Conservation (phyloP, 1,140 invertebrate species). For the Ips nitidus region DNA sequence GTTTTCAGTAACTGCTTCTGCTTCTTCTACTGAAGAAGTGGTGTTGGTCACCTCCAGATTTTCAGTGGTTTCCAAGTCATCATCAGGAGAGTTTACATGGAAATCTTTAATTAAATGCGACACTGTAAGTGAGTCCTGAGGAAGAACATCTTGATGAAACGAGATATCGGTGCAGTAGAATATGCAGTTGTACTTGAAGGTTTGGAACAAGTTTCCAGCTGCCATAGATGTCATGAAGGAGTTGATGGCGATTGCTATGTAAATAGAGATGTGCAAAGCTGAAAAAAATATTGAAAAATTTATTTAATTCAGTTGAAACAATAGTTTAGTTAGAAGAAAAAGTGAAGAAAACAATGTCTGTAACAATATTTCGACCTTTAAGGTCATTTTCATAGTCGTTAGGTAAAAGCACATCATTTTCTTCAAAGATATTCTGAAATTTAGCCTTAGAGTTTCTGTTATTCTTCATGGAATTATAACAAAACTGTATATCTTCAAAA, state of each 20-base stretch:
- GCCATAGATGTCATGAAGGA: constrained; percentile 28
- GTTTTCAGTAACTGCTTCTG: background rate
- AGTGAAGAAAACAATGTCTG: background rate
- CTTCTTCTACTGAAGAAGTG: background rate
- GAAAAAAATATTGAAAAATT: constrained; percentile 11
- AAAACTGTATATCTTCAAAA: too few relatives aligned
- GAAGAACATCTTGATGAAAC: constrained; percentile 4
- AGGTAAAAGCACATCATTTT: background rate
- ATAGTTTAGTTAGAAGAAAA: background rate
- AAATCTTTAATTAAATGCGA: background rate
- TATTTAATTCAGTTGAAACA: background rate
- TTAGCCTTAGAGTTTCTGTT: too few relatives aligned
- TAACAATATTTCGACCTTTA: background rate
- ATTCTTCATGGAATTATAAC: too few relatives aligned
- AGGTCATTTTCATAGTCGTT: background rate
- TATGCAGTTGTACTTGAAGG: constrained; percentile 34
- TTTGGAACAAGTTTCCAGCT: constrained; percentile 30
- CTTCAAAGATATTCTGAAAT: too few relatives aligned
- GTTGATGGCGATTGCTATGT: constrained; percentile 22
- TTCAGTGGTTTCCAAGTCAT: background rate
- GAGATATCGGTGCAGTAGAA: constrained; percentile 20
- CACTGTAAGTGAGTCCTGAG: background rate
- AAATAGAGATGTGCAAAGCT: constrained; percentile 28
- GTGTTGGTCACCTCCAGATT: background rate
- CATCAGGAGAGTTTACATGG: background rate